A percentile compares a stretch with the other conserved stretches of the same genome.
phyloP scores from a whole-genome alignment of 1,140 invertebrate genomes.

The Atta colombica region DNA sequence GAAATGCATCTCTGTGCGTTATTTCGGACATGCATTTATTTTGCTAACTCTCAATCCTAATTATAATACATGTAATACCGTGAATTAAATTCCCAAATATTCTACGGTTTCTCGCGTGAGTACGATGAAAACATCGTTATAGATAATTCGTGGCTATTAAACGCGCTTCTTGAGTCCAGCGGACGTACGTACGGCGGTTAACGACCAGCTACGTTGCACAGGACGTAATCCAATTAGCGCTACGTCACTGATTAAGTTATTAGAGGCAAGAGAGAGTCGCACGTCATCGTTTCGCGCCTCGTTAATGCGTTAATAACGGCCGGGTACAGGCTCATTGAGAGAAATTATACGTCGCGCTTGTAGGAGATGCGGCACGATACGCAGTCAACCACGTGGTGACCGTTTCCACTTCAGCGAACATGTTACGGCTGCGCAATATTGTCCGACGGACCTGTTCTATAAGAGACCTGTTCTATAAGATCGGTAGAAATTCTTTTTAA shows the following conservation, averaged over 20 bases:
- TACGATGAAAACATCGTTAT: slow-evolving; percentile 16
- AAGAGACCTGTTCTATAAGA: background rate
- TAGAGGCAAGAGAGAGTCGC: slow-evolving; percentile 40
- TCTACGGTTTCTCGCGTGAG: background rate
- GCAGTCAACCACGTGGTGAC: slow-evolving; percentile 66
- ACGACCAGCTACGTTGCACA: slow-evolving; percentile 19
- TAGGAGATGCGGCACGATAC: slow-evolving; percentile 37
- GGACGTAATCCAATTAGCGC: slow-evolving; percentile 61
- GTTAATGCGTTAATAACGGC: slow-evolving; percentile 50
- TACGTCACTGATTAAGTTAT: slow-evolving; percentile 64
- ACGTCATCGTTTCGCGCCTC: slow-evolving; percentile 15
- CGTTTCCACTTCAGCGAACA: slow-evolving; percentile 48
- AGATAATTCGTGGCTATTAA: slow-evolving; percentile 46
- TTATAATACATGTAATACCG: background rate
- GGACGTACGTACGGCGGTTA: slow-evolving; percentile 19
- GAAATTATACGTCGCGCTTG: slow-evolving; percentile 63
- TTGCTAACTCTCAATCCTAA: background rate
- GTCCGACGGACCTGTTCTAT: background rate
- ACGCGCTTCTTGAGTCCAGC: slow-evolving; percentile 10
- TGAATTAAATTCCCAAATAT: slow-evolving; percentile 11
- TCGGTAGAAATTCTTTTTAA: background rate
- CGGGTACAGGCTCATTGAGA: slow-evolving; percentile 16
- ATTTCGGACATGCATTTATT: background rate
- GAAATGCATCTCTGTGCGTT: background rate
- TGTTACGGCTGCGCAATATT: background rate